Evolutionary conservation across 2,888 invertebrate genomes (phyloP), one percentile per base, ranked within the genome.

Genomic region (Oligia strigilis): DNA sequence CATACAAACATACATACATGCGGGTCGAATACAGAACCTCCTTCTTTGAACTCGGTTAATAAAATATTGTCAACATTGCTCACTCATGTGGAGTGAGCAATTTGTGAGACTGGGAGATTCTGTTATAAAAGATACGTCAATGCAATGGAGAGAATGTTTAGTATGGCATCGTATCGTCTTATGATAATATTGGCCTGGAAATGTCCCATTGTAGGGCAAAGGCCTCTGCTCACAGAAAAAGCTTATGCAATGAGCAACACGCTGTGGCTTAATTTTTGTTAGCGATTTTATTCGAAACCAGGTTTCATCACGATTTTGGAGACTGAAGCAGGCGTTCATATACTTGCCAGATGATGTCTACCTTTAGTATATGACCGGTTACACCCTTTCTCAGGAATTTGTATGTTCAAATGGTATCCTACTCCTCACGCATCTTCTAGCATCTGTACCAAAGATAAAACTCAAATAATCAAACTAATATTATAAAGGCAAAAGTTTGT

Each of bases 151-250:
- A 19, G 43, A 78, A 77, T 55, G 55, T 65, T 77, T 65, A 55
- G 17, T 55, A 29, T 77, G 23, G 43, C 52, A 65, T 1, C 17
- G 43, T 64, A 55, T 65, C 43, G 23, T 17, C 29, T 64, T 77
- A 62, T 60, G 75, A 76, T 75, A 76, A 76, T 64, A 65, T 77
- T 65, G 43, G 36, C 64, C 55, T 77, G 55, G 36, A 65, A 55
- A 77, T 65, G 78, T 77, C 43, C 43, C 55, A 36, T 9, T 14
- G 36, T 65, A 46, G 23, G 43, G 14, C n/a, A n/a, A 36, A 36
- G 3, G 43, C 2, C 8, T n/a, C 43, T 43, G 36, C 29, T 13
- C 8, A n/a, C 52, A 29, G 43, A 46, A 55, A 65, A 65, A 65
- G 36, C 14, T 52, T 17, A 62, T 29, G 29, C 17, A 29, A 13